Evolutionary conservation across 1,140 invertebrate species (phyloP), one percentile per base, ranked within the genome.

Genomic region (Pogonognathellus flavescens): DNA sequence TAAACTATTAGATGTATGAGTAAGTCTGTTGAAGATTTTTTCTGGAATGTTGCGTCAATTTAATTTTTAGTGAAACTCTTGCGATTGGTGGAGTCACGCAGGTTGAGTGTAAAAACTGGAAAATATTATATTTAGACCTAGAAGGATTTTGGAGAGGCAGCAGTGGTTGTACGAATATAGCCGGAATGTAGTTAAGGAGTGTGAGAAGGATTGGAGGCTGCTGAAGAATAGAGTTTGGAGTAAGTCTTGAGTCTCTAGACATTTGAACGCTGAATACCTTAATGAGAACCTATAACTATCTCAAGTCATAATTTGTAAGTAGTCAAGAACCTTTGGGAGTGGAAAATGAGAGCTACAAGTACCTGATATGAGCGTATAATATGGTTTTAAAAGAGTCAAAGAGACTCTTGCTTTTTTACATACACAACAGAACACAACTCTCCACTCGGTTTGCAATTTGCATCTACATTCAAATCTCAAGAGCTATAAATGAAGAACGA

Each of bases 291-390:
- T 76, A 76, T 76, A 76, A 76, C 31, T 76, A 76, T 76, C 41
- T 50, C 16, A 14, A 76, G 70, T 76, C 16, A 50, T 76, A 76
- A 76, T n/a, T 76, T 14, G 31, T 14, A 76, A 50, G 31, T 11
- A 72, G 66, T 41, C 66, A 72, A 72, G 41, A 72, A 31, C 49
- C 66, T 49, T 13, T 25, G 70, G 14, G 66, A 76, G 70, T 76
- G 41, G 70, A 76, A 76, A 76, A 76, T 49, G 70, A 76, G 70
- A 76, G 70, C 70, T 76, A 76, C 70, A 76, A 76, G 70, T 76
- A 76, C 70, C 70, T 50, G 41, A 49, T 76, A 76, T 31, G n/a
- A 18, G 41, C 16, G 14, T 57, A 57, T 57, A 6, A 50, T 50
- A 50, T 49, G 16, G 41, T 16, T 41, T 3, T 10, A 66, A 66